phyloP scores from a whole-genome alignment of 2,888 invertebrate species.

The Apotomis turbidana region DNA sequence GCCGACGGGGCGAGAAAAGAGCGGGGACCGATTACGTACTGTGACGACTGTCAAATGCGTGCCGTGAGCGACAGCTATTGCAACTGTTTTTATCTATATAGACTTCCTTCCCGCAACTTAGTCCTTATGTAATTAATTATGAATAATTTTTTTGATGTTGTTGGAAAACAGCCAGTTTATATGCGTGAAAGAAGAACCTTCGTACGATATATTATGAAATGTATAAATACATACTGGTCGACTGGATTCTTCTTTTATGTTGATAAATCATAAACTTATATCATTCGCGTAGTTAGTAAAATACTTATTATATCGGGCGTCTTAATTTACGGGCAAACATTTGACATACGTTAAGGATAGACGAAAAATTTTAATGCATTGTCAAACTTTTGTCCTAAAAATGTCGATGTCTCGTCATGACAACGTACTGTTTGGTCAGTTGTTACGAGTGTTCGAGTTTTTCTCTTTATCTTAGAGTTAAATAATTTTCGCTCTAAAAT shows the following conservation, averaged over 20 bases:
- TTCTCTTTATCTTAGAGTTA: conserved; percentile 35
- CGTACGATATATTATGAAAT: neutral
- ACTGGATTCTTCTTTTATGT: conserved; percentile 30
- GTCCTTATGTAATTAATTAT: conserved; percentile 4
- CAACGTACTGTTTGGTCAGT: conserved; percentile 32
- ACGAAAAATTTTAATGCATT: neutral
- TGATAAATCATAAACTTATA: conserved; percentile 44
- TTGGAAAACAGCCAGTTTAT: conserved; percentile 3
- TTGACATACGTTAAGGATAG: neutral
- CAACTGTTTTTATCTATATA: conserved; percentile 35
- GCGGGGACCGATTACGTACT: conserved; percentile 51
- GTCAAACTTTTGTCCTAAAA: neutral
- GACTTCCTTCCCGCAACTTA: neutral
- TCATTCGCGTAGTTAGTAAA: conserved; percentile 34
- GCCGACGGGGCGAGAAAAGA: conserved; percentile 40
- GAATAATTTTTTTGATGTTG: neutral
- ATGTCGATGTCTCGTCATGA: conserved; percentile 10
- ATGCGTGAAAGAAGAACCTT: conserved; percentile 10
- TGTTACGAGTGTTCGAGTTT: conserved; percentile 18
- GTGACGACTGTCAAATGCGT: conserved; percentile 49
- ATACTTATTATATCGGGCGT: conserved; percentile 21
- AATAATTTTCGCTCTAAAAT: conserved; percentile 40
- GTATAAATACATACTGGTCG: too few species aligned
- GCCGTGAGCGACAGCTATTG: conserved; percentile 51
- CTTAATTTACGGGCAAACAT: neutral